A percentile compares a stretch with the other conserved stretches of the same genome.
These are phyloP conservation scores for Podarcis raffonei DNA, from an alignment of 2,113 vertebrate genomes.

Conservation along the genomic window DNA sequence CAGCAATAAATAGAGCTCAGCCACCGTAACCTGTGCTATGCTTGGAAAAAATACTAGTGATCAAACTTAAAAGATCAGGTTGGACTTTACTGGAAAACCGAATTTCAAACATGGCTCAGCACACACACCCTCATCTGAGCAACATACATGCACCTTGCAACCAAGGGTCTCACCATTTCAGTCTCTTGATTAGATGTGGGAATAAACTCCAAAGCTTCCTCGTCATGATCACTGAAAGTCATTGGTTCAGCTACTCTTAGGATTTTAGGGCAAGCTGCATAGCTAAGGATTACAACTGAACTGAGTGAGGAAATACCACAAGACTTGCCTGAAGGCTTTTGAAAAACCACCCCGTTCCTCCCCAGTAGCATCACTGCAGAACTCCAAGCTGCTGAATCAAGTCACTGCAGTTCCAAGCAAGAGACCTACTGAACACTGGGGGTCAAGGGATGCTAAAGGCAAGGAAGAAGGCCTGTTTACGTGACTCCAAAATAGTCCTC, in stretches of 20 bases:
- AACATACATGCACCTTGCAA: constrained; percentile 50
- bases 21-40: not conserved
- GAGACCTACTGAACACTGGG: not conserved
- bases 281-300: not conserved
- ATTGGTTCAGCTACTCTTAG: constrained; percentile 19
- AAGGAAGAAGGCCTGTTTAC: constrained; percentile 9
- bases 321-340: not conserved
- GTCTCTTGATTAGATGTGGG: constrained; percentile 43
- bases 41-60: not conserved
- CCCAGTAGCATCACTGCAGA: not conserved
- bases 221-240: constrained; percentile 72
- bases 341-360: not conserved
- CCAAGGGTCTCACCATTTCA: constrained; percentile 18
- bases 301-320: not conserved
- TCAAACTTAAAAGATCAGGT: constrained; percentile 4
- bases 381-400: not conserved
- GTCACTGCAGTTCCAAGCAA: not conserved
- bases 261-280: not conserved
- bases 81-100: constrained; percentile 8
- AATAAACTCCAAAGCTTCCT: constrained; percentile 78
- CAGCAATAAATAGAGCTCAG: constrained; percentile 54
- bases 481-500: constrained; percentile 16
- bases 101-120: constrained; percentile 16
- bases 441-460: constrained; percentile 22
- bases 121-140: not conserved